phyloP scores from a whole-genome alignment of 2,888 invertebrate genomes.

The Spicauda simplicius region DNA sequence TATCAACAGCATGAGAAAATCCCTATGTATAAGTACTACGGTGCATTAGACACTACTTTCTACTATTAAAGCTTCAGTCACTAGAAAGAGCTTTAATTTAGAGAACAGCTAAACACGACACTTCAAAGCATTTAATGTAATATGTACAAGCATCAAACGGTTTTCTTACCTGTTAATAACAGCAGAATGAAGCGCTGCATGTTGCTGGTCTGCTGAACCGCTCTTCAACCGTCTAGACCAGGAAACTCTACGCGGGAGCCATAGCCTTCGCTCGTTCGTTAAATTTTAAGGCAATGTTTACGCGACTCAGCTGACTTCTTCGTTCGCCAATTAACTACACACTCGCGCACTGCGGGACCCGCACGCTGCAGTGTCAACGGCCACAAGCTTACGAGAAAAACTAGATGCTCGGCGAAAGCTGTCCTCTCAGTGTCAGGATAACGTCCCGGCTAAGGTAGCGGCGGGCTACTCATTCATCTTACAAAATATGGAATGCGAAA shows the following conservation, averaged over 20 bases:
- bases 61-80: background rate
- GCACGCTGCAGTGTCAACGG: slow-evolving; percentile 83
- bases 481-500: slow-evolving; percentile 52
- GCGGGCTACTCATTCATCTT: slow-evolving; percentile 67
- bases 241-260: slow-evolving; percentile 57
- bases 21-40: background rate
- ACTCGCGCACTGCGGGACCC: slow-evolving; percentile 83
- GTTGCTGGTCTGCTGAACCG: slow-evolving; percentile 56
- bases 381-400: slow-evolving; percentile 78
- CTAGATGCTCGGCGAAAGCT: slow-evolving; percentile 76
- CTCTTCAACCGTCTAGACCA: slow-evolving; percentile 55
- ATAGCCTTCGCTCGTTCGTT: slow-evolving; percentile 65
- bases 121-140: background rate
- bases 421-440: slow-evolving; percentile 52
- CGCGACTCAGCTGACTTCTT: slow-evolving; percentile 79
- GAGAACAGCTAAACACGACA: background rate
- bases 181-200: slow-evolving; percentile 75
- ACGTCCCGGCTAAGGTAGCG: slow-evolving; percentile 46
- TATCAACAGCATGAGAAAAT: background rate
- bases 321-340: slow-evolving; percentile 80
- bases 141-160: background rate
- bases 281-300: slow-evolving; percentile 71
- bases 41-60: background rate
- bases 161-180: slow-evolving; percentile 72
- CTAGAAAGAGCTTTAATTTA: background rate